Conservation (phyloP, 1,140 invertebrate species). For the Hylaeus volcanicus region DNA sequence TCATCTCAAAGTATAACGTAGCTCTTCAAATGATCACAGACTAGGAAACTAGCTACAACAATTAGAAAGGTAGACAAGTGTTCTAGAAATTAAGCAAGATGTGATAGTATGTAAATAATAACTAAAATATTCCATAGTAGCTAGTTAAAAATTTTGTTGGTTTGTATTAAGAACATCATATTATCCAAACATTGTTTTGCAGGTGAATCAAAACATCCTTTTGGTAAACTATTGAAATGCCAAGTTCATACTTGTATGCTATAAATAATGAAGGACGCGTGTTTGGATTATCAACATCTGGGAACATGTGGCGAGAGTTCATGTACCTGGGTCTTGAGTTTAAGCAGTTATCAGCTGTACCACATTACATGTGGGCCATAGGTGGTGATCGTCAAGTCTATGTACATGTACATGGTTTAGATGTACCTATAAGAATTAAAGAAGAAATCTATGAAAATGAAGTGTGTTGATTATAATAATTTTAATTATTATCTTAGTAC, state of each 20-base stretch:
- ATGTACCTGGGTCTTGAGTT: slow-evolving; percentile 92
- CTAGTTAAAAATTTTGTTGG: no score
- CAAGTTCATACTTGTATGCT: slow-evolving; percentile 89
- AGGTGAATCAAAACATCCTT: not conserved
- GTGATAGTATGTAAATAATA: no score
- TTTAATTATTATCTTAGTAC: not conserved
- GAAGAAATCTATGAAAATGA: slow-evolving; percentile 97
- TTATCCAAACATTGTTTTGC: not conserved
- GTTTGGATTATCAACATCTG: slow-evolving; percentile 89
- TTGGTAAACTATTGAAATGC: slow-evolving; percentile 79
- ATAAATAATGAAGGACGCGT: slow-evolving; percentile 93
- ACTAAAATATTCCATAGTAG: no score
- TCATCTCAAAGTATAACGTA: no score
- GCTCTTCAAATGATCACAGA: no score
- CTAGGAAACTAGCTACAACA: no score
- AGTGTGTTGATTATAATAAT: slow-evolving; percentile 75
- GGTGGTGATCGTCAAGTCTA: slow-evolving; percentile 95
- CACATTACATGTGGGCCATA: slow-evolving; percentile 93
- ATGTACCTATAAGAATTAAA: slow-evolving; percentile 93
- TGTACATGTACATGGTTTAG: slow-evolving; percentile 92
- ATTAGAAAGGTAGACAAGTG: no score
- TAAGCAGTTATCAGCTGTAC: slow-evolving; percentile 91
- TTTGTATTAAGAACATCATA: not conserved
- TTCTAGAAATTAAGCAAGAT: no score
- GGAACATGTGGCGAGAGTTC: slow-evolving; percentile 91